A percentile compares a stretch with the other conserved stretches of the same genome.
Conservation (phyloP, 2,797 vertebrate species). For the Gymnoscopelus braueri region DNA sequence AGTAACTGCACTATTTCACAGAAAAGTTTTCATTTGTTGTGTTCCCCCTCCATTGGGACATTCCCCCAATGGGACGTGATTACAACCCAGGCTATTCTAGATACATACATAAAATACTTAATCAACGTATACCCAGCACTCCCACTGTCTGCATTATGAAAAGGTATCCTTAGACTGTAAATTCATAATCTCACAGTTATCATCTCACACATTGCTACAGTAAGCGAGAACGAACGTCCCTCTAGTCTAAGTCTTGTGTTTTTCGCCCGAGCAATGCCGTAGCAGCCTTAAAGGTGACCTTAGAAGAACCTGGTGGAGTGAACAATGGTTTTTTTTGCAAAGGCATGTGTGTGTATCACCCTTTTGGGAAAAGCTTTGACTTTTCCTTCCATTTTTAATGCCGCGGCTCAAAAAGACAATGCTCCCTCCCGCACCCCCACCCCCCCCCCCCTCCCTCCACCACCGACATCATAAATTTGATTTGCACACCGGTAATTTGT, state of each 20-base stretch:
- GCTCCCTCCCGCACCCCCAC: background rate
- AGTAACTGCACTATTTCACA: too few relatives aligned
- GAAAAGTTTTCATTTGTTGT: conserved; percentile 1
- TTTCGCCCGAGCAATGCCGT: background rate
- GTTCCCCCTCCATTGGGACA: background rate
- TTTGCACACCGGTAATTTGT: conserved; percentile 54
- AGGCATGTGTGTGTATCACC: conserved; percentile 44
- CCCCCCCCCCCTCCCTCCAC: background rate
- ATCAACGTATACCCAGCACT: too few relatives aligned
- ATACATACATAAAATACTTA: too few relatives aligned
- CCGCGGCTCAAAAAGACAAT: conserved; percentile 40
- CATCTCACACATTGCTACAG: too few relatives aligned
- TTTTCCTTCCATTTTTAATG: conserved; percentile 54
- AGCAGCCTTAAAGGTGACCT: conserved; percentile 61
- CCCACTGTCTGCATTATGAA: too few relatives aligned
- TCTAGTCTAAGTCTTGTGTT: conserved; percentile 19
- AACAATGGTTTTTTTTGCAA: conserved; percentile 11
- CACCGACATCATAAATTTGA: conserved; percentile 34
- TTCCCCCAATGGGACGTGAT: conserved; percentile 8
- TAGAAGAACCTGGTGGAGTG: conserved; percentile 6
- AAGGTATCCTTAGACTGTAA: too few relatives aligned
- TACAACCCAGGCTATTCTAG: background rate
- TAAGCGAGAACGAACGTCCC: background rate
- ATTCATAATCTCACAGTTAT: too few relatives aligned
- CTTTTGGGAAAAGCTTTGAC: conserved; percentile 56